Base-by-base conservation (phyloP, 2,797 vertebrate genomes). In the Pangasius larnaudii region DNA sequence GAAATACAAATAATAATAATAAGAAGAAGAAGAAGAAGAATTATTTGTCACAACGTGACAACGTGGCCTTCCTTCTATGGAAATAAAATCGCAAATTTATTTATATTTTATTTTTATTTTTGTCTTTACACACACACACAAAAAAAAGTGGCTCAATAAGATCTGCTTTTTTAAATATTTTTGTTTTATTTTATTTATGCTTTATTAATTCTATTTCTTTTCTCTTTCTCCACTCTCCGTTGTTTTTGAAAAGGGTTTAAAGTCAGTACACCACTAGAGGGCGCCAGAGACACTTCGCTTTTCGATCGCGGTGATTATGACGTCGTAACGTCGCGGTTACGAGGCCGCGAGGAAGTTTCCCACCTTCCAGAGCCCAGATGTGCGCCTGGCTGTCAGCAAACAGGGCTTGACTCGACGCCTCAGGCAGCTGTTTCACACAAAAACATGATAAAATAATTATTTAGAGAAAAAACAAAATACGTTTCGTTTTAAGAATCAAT, bases 281-380 rank as follows among this genome's bases (percentile, higher is more conserved):
- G 33, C 3, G 16, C 2, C 65, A 36, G 65, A 69, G 14, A 61
- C 59, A 24, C 24, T 8, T 27, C 59, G 0, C 59, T 10, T 61
- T 24, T 24, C 58, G 16, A 18, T 58, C 18, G 22, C 13, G 27
- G 3, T 67, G 11, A n/a, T 27, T 22, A 61, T 27, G 5, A 36
- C 33, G 9, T 22, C 69, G 7, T 5, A 49, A 77, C 27, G 2
- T 27, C 24, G 53, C 5, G 8, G 36, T 11, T 9, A 33, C 0
- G 27, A 9, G 7, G 7, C 13, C 19, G 56, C 14, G 27, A 30
- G 42, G 13, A 49, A n/a, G 2, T 61, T 56, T 87, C 90, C 58
- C 93, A 99, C 99, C 99, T 98, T 99, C 98, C 89, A 99, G 94
- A 85, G 98, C 98, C 98, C 99, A 99, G 93, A 99, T 99, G 91